A percentile compares a stretch with the other conserved stretches of the same genome.
These are phyloP conservation scores for Porites australiensis DNA, from an alignment of 64 coral and sea anemone species.

Conservation along the genomic window DNA sequence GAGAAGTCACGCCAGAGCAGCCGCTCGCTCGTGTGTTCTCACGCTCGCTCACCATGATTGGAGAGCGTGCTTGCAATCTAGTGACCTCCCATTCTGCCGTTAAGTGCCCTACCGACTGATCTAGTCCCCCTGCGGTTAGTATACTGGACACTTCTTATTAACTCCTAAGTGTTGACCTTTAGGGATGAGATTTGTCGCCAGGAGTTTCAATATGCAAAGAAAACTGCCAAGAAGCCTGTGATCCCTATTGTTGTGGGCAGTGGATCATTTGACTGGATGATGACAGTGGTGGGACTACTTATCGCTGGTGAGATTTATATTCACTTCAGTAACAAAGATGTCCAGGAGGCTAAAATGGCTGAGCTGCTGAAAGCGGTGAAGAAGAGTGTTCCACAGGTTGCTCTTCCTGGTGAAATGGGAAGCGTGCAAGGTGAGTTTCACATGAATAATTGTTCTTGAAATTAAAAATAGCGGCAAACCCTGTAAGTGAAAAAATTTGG, in stretches of 20 bases:
- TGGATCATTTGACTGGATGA: slow-evolving; percentile 90
- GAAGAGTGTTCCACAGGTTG: slow-evolving; percentile 67
- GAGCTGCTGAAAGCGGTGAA: slow-evolving; percentile 81
- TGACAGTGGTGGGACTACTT: slow-evolving; percentile 94
- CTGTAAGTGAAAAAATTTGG: too few relatives aligned
- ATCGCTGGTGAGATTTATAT: slow-evolving; percentile 97
- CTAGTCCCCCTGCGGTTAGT: too few relatives aligned
- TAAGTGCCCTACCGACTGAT: too few relatives aligned
- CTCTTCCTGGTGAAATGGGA: background rate
- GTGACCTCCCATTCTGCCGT: too few relatives aligned
- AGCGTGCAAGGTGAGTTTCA: slow-evolving; percentile 31
- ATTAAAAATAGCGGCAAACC: too few relatives aligned
- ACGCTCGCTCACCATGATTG: too few relatives aligned
- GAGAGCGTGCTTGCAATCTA: too few relatives aligned
- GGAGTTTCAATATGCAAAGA: slow-evolving; percentile 96
- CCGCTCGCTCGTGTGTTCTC: too few relatives aligned
- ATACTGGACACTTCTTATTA: background rate
- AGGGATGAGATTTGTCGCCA: slow-evolving; percentile 94
- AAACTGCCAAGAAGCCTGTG: slow-evolving; percentile 85
- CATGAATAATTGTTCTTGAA: background rate
- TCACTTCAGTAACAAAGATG: slow-evolving; percentile 85
- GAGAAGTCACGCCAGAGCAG: too few relatives aligned
- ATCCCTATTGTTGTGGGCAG: slow-evolving; percentile 89
- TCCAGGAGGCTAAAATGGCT: slow-evolving; percentile 80
- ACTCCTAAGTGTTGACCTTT: background rate